Base-by-base conservation (phyloP, 2,797 vertebrate species). In the Sebastes variabilis region DNA sequence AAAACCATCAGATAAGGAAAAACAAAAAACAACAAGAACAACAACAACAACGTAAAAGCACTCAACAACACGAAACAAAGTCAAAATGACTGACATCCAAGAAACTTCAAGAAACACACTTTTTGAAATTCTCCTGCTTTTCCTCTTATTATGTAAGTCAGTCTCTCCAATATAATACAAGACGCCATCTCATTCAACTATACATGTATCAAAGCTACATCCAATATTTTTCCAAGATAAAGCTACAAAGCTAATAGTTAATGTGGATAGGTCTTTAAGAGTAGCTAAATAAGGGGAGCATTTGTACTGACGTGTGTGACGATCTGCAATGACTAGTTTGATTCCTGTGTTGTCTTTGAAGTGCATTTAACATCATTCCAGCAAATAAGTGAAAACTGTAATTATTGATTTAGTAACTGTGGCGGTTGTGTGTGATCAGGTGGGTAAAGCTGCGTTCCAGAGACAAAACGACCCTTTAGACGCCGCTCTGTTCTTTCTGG, bases 381-480 rank as follows among this genome's bases (percentile, higher is more conserved):
- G n/a, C 34, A 56, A 27, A 22, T 49, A 32, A 29, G 6, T 58
- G 2, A 58, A 42, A 73, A 27, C 3, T 34, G 16, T 0, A 20
- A 56, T 34, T 30, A n/a, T 20, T 46, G 13, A 70, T 36, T 42
- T 32, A 46, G 0, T 74, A 24, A 79, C 20, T 24, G 11, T 68
- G 3, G 20, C 24, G 1, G 66, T 56, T 89, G 3, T 75, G 34
- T 85, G 27, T 79, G 12, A 68, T 75, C 88, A 99, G 98, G 93
- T 99, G 81, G 99, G 97, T 79, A 99, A 99, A 96, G 96, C 97
- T 87, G 95, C 99, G 0, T 99, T 99, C 95, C 98, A 99, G 93
- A 97, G 97, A 87, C 96, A 99, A 90, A 99, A 94, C 10, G 97
- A 99, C 87, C 98, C 99, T 4, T 94, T 99, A 89, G 99, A 99